Conservation (phyloP, 1,140 invertebrate species). For the Mesaphorura yosii region DNA sequence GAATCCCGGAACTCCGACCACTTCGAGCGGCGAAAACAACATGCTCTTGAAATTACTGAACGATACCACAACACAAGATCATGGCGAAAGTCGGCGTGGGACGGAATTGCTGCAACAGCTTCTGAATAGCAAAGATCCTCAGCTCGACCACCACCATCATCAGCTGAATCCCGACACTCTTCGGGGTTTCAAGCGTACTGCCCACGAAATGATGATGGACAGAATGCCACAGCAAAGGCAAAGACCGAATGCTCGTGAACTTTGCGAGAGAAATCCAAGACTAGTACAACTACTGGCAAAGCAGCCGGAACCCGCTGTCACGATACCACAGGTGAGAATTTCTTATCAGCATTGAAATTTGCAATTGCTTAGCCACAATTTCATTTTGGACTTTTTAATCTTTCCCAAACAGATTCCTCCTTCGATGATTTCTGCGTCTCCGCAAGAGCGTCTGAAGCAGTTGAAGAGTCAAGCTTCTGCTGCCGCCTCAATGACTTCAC, state of each 20-base stretch:
- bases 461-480: constrained; percentile 11
- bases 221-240: neutral
- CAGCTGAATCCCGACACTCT: too few relatives aligned
- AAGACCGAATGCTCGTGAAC: constrained; percentile 17
- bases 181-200: too few relatives aligned
- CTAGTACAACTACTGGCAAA: constrained; percentile 68
- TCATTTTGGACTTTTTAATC: neutral
- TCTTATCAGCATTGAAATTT: constrained; percentile 4
- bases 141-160: constrained; percentile 40
- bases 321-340: constrained; percentile 36
- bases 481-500: constrained; percentile 10
- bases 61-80: constrained; percentile 54
- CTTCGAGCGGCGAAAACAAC: constrained; percentile 44
- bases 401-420: constrained; percentile 42
- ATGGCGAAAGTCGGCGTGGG: constrained; percentile 39
- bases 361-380: constrained; percentile 3
- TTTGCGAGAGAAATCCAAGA: constrained; percentile 72
- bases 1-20: constrained; percentile 26
- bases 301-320: constrained; percentile 57
- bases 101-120: constrained; percentile 69
- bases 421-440: constrained; percentile 52
- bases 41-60: constrained; percentile 72
- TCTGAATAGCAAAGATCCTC: constrained; percentile 39
- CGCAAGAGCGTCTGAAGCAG: constrained; percentile 45
- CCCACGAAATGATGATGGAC: too few relatives aligned